phyloP scores from a whole-genome alignment of 1,140 invertebrate species.

The Lasioglossum albipes region DNA sequence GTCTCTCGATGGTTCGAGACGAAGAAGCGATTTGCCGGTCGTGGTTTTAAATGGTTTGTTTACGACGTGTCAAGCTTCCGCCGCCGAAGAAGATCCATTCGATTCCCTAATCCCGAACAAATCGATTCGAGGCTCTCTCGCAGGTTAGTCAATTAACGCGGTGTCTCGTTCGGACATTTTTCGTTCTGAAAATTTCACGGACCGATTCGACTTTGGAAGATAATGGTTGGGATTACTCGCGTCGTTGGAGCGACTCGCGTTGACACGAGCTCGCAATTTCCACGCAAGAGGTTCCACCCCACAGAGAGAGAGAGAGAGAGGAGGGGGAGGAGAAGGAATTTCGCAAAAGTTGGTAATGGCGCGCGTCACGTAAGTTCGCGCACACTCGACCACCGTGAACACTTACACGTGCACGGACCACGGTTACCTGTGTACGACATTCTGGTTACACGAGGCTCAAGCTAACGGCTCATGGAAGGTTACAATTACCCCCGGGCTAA shows the following conservation, averaged over 20 bases:
- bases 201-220: background rate
- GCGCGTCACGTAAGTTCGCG: background rate
- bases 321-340: background rate
- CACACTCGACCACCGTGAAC: background rate
- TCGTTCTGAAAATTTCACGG: no score
- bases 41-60: background rate
- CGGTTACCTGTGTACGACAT: conserved; percentile 31
- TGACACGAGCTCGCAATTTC: background rate
- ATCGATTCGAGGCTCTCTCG: no score
- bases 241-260: background rate
- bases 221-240: background rate
- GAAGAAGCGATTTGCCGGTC: conserved; percentile 22
- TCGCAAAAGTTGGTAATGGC: background rate
- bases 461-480: conserved; percentile 35
- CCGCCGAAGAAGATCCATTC: background rate
- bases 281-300: background rate
- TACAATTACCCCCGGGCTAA: conserved; percentile 31
- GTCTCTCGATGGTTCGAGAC: background rate
- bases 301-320: no score
- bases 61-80: background rate
- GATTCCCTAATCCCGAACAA: background rate
- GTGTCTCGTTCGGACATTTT: no score
- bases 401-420: background rate
- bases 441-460: conserved; percentile 35
- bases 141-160: conserved; percentile 19